phyloP scores from a whole-genome alignment of 2,888 invertebrate genomes.

The Sinopyrophorus schimmeli region DNA sequence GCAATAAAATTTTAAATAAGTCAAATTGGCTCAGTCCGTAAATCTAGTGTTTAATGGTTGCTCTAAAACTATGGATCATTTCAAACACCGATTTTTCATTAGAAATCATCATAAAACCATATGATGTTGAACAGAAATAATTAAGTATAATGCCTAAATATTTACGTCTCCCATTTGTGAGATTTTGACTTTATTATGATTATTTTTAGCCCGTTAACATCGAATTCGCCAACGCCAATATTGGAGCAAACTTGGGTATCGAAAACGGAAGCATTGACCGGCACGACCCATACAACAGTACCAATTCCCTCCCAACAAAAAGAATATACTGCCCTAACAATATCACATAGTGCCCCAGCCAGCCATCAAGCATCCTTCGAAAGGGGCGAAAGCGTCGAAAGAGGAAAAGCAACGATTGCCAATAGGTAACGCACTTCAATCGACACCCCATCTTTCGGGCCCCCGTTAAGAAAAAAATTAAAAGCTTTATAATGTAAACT shows the following conservation, averaged over 20 bases:
- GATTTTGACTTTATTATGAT: background rate
- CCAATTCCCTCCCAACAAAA: conserved; percentile 37
- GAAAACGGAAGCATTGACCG: conserved; percentile 46
- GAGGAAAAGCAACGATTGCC: conserved; percentile 39
- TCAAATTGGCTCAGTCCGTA: too few species aligned
- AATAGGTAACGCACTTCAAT: conserved; percentile 39
- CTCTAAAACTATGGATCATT: too few species aligned
- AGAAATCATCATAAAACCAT: too few species aligned
- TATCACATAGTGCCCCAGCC: conserved; percentile 54
- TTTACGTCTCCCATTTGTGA: background rate
- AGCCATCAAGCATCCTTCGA: conserved; percentile 55
- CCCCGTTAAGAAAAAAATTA: too few species aligned
- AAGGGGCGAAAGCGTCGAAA: conserved; percentile 53
- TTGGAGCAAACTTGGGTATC: conserved; percentile 57
- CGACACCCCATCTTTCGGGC: too few species aligned
- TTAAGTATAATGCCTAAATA: background rate
- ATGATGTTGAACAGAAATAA: too few species aligned
- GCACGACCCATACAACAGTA: conserved; percentile 41
- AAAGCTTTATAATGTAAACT: too few species aligned
- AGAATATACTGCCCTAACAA: conserved; percentile 52
- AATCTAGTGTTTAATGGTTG: too few species aligned
- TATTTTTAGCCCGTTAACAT: conserved; percentile 57
- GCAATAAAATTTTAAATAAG: too few species aligned
- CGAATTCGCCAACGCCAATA: conserved; percentile 59
- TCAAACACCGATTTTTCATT: too few species aligned